Evolutionary conservation across 2,113 vertebrate species (phyloP), one percentile per base, ranked within the genome.

Genomic region (Patagioenas fasciata): DNA sequence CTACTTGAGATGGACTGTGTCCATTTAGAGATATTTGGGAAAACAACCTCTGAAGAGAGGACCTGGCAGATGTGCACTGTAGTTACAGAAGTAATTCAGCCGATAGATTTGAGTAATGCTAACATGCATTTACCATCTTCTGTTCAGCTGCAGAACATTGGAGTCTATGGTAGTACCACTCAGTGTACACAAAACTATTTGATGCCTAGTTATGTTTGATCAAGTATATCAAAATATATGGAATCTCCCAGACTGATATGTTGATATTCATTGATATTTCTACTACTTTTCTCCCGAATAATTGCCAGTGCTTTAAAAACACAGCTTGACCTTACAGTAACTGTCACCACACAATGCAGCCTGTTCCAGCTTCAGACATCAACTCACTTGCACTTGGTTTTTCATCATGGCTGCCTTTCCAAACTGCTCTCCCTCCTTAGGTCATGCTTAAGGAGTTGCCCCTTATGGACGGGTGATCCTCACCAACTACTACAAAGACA

Each of bases 301-400:
- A 40, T 57, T 79, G 15, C 18, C 6, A 18, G 0, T 32, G 42
- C 8, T 89, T 71, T 11, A 40, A 83, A 83, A 86, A 53, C 23
- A 10, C 25, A 21, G 7, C 26, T 75, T 42, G 23, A 60, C 26
- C 25, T 88, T 60, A 32, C 8, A 16, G n/a, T 24, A 56, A 11
- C 8, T 53, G 4, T 47, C 31, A 34, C 4, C 47, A 58, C 14
- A 40, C 2, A 58, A 12, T 3, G 2, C 0, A 0, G 3, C 21
- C 36, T 56, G 6, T 26, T 67, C 48, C 51, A 29, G 28, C 9
- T 67, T 51, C 56, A 73, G 57, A 15, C 36, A 50, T 28, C 44
- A 57, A 18, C 24, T 19, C 32, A 17, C 10, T 69, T 54, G 40
- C 36, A 61, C 56, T 42, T 13, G 7, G 13, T 74, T 70, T 60